Evolutionary conservation across 1,140 invertebrate species (phyloP), one percentile per base, ranked within the genome.

Genomic region (Ruditapes philippinarum): DNA sequence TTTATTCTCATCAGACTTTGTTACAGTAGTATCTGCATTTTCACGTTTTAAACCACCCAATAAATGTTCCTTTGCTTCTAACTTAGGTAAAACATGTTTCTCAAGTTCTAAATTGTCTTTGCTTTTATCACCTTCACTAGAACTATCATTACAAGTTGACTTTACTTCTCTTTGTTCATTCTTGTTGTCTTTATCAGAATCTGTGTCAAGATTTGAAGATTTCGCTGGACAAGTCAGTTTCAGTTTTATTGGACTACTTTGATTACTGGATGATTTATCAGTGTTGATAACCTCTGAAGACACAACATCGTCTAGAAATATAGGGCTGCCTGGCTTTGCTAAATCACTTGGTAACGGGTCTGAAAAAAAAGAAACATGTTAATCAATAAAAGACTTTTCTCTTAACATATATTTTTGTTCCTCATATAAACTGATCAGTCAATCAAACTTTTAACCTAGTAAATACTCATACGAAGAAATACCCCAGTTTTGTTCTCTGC

Each of bases 281-380:
- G 92, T 94, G 25, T 92, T 89, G 25, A 95, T 91, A 57, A 94
- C 91, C 70, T 94, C 89, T 60, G 92, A 92, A 28, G 92, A 94
- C 22, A 95, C 93, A 51, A 95, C 74, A 70, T 95, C 93, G 91
- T 93, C 92, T 5, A 94, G 78, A 28, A 85, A 90, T 0, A 95
- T 60, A 36, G 81, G 85, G 7, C 89, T 74, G 60, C 91, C 89
- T 12, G 80, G 88, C 22, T 93, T 92, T 0, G 93, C 90, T 33
- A 95, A 83, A 73, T 95, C 93, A 51, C 40, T 82, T 45, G 95
- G 94, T 36, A 95, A 86, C 25, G 93, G 94, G 88, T 95, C 95
- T 95, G 85, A 51, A 93, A 91, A 89, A 31, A 87, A 54, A 74
- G 25, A n/a, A n/a, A n/a, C n/a, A n/a, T n/a, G n/a, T n/a, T n/a